A percentile compares a stretch with the other conserved stretches of the same genome.
Conservation (phyloP, 2,797 vertebrate genomes). For the Esox lucius region DNA sequence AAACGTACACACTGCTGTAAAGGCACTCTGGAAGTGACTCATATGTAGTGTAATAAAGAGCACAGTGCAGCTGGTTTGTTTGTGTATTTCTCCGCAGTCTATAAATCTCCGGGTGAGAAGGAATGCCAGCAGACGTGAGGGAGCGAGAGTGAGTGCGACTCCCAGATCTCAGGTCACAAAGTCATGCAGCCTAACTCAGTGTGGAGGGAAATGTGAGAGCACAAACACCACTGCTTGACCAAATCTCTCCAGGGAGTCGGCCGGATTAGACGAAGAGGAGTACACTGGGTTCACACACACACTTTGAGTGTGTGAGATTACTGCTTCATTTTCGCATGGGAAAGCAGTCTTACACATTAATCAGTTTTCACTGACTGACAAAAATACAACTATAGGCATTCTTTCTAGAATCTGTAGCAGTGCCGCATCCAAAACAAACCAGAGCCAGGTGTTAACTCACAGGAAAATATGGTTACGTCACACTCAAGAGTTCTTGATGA, state of each 20-base stretch:
- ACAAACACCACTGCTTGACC: constrained; percentile 14
- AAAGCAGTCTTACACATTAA: not conserved
- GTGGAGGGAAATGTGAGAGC: constrained; percentile 8
- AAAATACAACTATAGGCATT: not conserved
- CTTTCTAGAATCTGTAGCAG: not conserved
- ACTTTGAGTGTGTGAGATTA: not conserved
- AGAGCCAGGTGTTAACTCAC: not conserved
- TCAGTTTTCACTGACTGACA: not conserved
- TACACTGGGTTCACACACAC: not conserved
- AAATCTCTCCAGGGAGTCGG: not conserved
- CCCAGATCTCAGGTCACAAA: constrained; percentile 4
- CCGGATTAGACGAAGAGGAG: not conserved
- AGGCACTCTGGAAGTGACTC: no score
- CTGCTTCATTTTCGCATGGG: not conserved
- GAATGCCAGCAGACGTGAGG: constrained; percentile 8
- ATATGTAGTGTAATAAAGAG: not conserved
- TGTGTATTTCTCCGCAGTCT: constrained; percentile 5
- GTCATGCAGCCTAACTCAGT: constrained; percentile 6
- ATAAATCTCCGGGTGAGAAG: not conserved
- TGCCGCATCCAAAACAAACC: not conserved
- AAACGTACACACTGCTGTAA: no score
- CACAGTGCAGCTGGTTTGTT: not conserved
- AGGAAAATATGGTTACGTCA: not conserved
- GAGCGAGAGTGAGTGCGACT: not conserved
- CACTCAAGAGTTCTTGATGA: not conserved